Percentiles rank a stretch among this genome's conserved stretches.
Evolutionary conservation across 2,797 vertebrate species (phyloP).

Genomic region (Odontamblyopus rebecca): DNA sequence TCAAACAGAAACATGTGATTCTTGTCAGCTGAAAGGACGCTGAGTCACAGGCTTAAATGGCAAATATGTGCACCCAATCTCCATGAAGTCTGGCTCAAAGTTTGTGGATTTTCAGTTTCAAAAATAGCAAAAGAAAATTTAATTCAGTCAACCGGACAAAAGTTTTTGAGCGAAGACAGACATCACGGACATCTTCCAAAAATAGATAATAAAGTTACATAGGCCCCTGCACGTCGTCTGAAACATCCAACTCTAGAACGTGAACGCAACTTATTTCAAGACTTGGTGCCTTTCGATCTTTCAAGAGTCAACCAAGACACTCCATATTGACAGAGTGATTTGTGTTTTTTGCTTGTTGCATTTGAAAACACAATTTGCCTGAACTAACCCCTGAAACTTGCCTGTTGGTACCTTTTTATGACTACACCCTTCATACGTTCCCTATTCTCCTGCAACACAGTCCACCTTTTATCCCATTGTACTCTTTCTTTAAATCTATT

Average conservation of each 20-base stretch:
- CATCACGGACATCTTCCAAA: too few relatives aligned
- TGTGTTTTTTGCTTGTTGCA: slow-evolving; percentile 52
- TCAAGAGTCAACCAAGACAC: neutral
- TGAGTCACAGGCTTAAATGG: neutral
- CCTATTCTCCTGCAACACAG: neutral
- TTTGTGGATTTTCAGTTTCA: neutral
- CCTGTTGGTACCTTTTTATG: slow-evolving; percentile 11
- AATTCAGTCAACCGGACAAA: too few relatives aligned
- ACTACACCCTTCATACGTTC: neutral
- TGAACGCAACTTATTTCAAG: slow-evolving; percentile 1
- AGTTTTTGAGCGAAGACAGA: too few relatives aligned
- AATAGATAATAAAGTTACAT: too few relatives aligned
- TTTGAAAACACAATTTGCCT: slow-evolving; percentile 20
- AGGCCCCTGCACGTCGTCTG: neutral
- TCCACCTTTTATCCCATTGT: slow-evolving; percentile 22
- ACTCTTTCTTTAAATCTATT: slow-evolving; percentile 21
- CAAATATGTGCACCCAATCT: neutral
- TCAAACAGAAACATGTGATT: neutral
- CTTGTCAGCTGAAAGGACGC: neutral
- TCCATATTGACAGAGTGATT: slow-evolving; percentile 36
- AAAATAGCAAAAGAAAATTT: neutral
- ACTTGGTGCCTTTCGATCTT: neutral
- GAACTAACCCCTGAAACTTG: slow-evolving; percentile 20
- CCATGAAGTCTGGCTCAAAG: neutral
- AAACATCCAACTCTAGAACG: neutral